Evolutionary conservation across 2,113 vertebrate species (phyloP).

Genomic region (Cryptoleucopteryx plumbea): DNA sequence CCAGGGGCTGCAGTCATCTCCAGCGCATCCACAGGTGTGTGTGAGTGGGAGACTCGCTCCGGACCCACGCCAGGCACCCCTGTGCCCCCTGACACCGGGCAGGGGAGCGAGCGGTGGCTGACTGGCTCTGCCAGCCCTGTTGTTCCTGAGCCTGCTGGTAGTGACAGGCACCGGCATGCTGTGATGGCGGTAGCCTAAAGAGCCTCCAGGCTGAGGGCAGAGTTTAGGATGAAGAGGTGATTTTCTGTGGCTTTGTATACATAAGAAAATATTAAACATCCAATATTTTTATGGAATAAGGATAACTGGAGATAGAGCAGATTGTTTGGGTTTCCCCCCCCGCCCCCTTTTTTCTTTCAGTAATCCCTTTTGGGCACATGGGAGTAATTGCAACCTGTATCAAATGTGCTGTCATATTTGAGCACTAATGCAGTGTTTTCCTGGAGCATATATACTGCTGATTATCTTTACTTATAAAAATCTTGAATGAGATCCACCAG

Average conservation of each 20-base stretch:
- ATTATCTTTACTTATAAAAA: background rate
- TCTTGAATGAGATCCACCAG: background rate
- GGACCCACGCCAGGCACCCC: rapidly evolving
- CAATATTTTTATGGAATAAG: background rate
- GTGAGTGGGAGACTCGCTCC: rapidly evolving
- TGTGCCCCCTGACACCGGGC: rapidly evolving
- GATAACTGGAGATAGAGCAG: background rate
- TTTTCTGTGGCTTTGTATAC: background rate
- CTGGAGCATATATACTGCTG: background rate
- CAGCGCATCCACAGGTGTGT: background rate
- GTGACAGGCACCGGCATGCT: rapidly evolving
- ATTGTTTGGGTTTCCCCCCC: no score
- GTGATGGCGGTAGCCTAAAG: rapidly evolving
- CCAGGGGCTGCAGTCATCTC: background rate
- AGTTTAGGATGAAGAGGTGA: background rate
- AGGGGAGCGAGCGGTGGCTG: rapidly evolving
- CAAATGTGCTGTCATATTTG: background rate
- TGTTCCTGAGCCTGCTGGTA: background rate
- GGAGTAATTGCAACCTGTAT: background rate
- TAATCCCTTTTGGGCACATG: background rate
- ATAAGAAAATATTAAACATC: background rate
- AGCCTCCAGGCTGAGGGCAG: background rate
- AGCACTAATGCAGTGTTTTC: background rate
- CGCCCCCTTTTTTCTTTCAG: background rate
- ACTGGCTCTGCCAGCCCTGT: background rate